Base-by-base conservation (phyloP, 2,113 vertebrate species). In the Labeo rohita region DNA sequence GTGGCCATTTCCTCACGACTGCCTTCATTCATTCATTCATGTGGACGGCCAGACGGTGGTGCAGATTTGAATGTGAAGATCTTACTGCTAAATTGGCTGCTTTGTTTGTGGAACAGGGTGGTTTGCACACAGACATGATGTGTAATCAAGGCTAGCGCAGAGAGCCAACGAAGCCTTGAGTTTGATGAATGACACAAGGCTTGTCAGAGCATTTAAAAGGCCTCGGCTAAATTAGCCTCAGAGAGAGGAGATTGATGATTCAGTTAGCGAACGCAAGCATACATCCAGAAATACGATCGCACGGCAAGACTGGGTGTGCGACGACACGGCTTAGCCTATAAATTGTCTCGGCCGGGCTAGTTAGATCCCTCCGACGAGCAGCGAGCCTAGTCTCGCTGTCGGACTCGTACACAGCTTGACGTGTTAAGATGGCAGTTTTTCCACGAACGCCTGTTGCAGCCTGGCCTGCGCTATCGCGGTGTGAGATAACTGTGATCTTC, bases 151-250 rank as follows among this genome's bases (percentile, higher is more conserved):
- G 50, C 80, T 34, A 82, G 80, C 49, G 4, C 21, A 61, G 79
- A 23, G 85, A 49, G 70, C 79, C 43, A 66, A 66, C 79, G 34
- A 66, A 34, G 78, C 79, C 80, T 59, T 28, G 61, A 75, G 73
- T 84, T 87, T 91, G 88, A 88, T 87, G 73, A 87, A 88, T 79
- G 85, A 79, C 52, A 7, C 52, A 3, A n/a, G 47, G 61, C 78
- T 21, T 72, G 56, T 89, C 47, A 34, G 52, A 87, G 63, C n/a
- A n/a, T 85, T 85, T 87, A 89, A 90, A 88, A 88, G 65, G 80
- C 88, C 85, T 87, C 68, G 3, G 63, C 75, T 87, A 85, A 91
- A 89, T 91, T 88, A 90, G 77, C 88, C 86, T 68, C 76, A 16
- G 73, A 68, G 75, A 77, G 68, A 52, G 5, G 52, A 85, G 89